A percentile compares a stretch with the other conserved stretches of the same genome.
Evolutionary conservation across 2,888 invertebrate genomes (phyloP).

Genomic region (Spilarctia lutea): DNA sequence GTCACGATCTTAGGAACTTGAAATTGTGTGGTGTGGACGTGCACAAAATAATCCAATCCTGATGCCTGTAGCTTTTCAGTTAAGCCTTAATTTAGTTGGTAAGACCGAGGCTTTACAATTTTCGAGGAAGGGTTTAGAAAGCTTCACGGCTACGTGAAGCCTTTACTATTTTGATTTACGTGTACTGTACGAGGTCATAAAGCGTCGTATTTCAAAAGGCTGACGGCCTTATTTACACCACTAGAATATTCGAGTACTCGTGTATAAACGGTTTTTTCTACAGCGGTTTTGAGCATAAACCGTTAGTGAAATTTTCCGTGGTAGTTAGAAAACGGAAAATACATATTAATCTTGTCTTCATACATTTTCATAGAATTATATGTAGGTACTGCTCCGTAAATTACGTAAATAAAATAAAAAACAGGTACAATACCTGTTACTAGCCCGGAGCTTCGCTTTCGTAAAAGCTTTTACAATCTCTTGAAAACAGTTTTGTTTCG

Average conservation of each 20-base stretch:
- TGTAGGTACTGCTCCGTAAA: neutral
- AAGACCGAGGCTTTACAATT: constrained; percentile 28
- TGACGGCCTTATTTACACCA: constrained; percentile 32
- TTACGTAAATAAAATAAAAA: neutral
- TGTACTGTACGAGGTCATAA: constrained; percentile 9
- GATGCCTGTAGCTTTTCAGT: constrained; percentile 19
- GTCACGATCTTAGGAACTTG: neutral
- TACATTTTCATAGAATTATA: neutral
- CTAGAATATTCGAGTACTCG: constrained; percentile 37
- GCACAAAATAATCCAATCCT: constrained; percentile 11
- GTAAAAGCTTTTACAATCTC: neutral
- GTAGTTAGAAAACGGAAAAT: neutral
- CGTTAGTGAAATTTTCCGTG: constrained; percentile 24
- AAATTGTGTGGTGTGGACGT: neutral
- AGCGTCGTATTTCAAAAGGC: constrained; percentile 21
- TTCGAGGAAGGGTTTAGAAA: constrained; percentile 14
- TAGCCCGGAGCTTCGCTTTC: neutral
- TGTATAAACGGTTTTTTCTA: constrained; percentile 28
- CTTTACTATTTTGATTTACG: constrained; percentile 26
- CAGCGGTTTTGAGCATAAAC: constrained; percentile 29
- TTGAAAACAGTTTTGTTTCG: neutral
- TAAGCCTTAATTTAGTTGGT: constrained; percentile 35
- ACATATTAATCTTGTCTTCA: neutral
- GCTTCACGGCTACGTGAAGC: constrained; percentile 18
- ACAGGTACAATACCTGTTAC: neutral